Base-by-base conservation (phyloP, 2,113 vertebrate species). In the Xenopus laevis region DNA sequence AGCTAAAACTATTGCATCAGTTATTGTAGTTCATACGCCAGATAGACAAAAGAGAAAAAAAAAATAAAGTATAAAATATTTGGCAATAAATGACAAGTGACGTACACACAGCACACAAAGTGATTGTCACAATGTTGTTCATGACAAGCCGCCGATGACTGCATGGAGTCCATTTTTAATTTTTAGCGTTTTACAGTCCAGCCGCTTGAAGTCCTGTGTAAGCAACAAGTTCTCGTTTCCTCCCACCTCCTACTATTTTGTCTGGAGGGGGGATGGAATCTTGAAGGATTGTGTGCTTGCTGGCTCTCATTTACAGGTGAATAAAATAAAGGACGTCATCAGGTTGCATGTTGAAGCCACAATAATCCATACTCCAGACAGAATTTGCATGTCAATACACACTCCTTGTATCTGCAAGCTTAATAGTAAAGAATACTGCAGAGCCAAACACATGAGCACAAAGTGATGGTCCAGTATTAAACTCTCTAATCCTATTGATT, bases 41-140 rank as follows among this genome's bases (percentile, higher is more conserved):
- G 68, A 23, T 68, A 53, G 58, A 70, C 57, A 67, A 69, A 55
- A 71, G 73, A 53, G 52, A n/a, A 40, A 13, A 62, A 86, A 78
- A 79, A 80, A 76, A 84, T 73, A 82, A 80, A 82, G 76, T 84
- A 83, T 11, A 88, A 86, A 89, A 85, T 81, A 86, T 90, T 91
- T 90, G 87, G 85, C 86, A 86, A 88, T 84, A 82, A 84, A 84
- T 79, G 75, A 84, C 76, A 76, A 79, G 69, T 80, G 68, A 80
- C 75, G 78, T 78, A 71, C 45, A 83, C 44, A 84, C 84, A 81
- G 84, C 84, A 88, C 83, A 79, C 82, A 79, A 78, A 84, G 75
- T 78, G 82, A 84, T 84, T 71, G 79, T 85, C 79, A 69, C 72
- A 64, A 79, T 71, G 80, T 76, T 70, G 71, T 74, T 72, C 78